Percentiles rank a stretch among this genome's conserved stretches.
These are phyloP conservation scores for Lordiphosa mommai DNA, from an alignment of 1,140 invertebrate species.

Conservation along the genomic window DNA sequence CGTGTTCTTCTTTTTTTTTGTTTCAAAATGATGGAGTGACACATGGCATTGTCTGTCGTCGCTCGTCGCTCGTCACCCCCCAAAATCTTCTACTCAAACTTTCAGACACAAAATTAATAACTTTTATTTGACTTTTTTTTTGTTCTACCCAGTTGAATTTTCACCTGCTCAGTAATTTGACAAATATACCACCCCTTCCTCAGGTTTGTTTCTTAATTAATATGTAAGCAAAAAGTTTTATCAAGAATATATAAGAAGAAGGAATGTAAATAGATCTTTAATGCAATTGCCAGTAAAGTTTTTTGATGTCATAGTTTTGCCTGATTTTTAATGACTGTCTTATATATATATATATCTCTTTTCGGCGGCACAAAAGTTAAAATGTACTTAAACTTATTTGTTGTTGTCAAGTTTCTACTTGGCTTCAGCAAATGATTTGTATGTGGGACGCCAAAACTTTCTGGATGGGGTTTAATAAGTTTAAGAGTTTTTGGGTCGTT, in stretches of 20 bases:
- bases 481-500: slow-evolving; percentile 15
- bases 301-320: slow-evolving; percentile 38
- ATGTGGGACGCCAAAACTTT: slow-evolving; percentile 44
- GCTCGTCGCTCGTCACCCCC: slow-evolving; percentile 5
- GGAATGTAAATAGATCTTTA: slow-evolving; percentile 52
- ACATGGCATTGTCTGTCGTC: slow-evolving; percentile 32
- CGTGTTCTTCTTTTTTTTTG: not conserved
- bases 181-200: not conserved
- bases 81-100: slow-evolving; percentile 21
- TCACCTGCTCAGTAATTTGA: slow-evolving; percentile 37
- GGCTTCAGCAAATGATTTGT: slow-evolving; percentile 51
- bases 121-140: slow-evolving; percentile 29
- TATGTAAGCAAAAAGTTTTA: slow-evolving; percentile 49
- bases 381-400: slow-evolving; percentile 59
- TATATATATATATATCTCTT: slow-evolving; percentile 4
- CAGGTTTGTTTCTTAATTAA: slow-evolving; percentile 48
- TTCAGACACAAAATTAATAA: slow-evolving; percentile 46
- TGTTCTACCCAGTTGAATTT: slow-evolving; percentile 17
- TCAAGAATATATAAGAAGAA: slow-evolving; percentile 18
- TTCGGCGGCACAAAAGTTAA: slow-evolving; percentile 42
- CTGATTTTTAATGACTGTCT: slow-evolving; percentile 50
- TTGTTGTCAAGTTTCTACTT: slow-evolving; percentile 36
- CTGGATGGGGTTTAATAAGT: slow-evolving; percentile 52
- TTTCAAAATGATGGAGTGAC: slow-evolving; percentile 35
- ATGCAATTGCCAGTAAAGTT: slow-evolving; percentile 49